Evolutionary conservation across 2,888 invertebrate species (phyloP), one percentile per base, ranked within the genome.

Genomic region (Tetragnatha montana): DNA sequence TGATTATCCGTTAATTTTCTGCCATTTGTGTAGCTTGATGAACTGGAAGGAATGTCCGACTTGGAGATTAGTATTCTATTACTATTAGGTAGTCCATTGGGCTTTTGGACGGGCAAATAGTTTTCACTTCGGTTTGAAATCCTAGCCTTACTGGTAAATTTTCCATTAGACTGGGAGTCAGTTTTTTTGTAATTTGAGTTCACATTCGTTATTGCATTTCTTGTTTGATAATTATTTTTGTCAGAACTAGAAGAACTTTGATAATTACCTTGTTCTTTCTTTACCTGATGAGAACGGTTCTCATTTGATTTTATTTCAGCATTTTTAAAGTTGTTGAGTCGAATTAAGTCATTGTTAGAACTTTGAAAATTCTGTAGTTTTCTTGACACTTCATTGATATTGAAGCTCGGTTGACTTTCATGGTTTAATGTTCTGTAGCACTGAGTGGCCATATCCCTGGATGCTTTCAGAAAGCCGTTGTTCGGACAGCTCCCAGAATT

Each of bases 361-460:
- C 14, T 14, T 50, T 17, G 10, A 8, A 22, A 22, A 17, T 19
- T 50, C n/a, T 6, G n/a, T 35, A 35, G 4, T 35, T 7, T n/a
- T 49, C 47, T 49, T 17, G 75, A 75, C 6, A 10, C 49, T 7
- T 12, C 49, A 7, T n/a, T 17, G n/a, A 7, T 75, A 47, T 75
- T 75, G 10, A 73, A 19, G 4, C 73, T n/a, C 8, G 69, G 21
- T 0, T 21, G 21, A 51, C 22, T 87, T 4, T 60, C 69, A 35
- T 74, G 60, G 17, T 70, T 82, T 50, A 88, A 49, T 47, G 88
- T 88, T 19, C 82, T 78, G 71, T 82, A 79, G 19, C 88, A 88
- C 17, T 88, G 88, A 17, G 88, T 88, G 35, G 88, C 88, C 75
- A 83, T 82, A 79, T 88, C 88, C n/a, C 79, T 75, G 60, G 82